A percentile compares a stretch with the other conserved stretches of the same genome.
These are phyloP conservation scores for Ametastegia equiseti DNA, from an alignment of 2,888 invertebrate species.

Conservation along the genomic window DNA sequence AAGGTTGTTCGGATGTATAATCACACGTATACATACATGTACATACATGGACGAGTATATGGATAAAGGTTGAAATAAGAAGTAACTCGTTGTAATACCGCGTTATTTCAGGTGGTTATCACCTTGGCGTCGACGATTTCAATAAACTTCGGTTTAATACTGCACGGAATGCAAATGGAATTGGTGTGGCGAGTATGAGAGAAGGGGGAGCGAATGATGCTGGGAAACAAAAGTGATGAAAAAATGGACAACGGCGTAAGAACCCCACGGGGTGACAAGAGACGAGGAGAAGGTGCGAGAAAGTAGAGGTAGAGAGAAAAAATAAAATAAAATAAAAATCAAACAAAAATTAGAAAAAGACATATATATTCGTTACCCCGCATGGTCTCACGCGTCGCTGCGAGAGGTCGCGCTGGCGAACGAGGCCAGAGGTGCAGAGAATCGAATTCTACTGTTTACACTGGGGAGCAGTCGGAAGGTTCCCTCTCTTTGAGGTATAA, in stretches of 20 bases:
- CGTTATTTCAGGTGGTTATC: slow-evolving; percentile 39
- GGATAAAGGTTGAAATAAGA: too few relatives aligned
- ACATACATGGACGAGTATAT: not conserved
- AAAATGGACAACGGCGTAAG: not conserved
- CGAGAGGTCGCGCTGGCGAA: slow-evolving; percentile 23
- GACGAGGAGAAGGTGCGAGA: slow-evolving; percentile 21
- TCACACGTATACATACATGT: not conserved
- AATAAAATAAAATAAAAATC: not conserved
- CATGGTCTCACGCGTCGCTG: slow-evolving; percentile 28
- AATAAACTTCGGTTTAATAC: slow-evolving; percentile 40
- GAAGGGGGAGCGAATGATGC: not conserved
- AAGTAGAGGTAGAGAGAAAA: not conserved
- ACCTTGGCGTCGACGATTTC: slow-evolving; percentile 19
- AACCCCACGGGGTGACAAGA: not conserved
- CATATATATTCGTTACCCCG: not conserved
- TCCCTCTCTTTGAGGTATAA: slow-evolving; percentile 45
- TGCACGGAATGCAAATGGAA: slow-evolving; percentile 37
- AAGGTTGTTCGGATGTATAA: not conserved
- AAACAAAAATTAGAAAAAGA: not conserved
- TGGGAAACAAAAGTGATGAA: slow-evolving; percentile 21
- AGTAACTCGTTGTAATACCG: slow-evolving; percentile 31
- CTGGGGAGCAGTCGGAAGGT: slow-evolving; percentile 36
- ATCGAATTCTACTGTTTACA: slow-evolving; percentile 46
- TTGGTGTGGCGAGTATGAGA: not conserved
- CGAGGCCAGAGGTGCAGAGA: slow-evolving; percentile 32